These are phyloP conservation scores for Ara ararauna DNA, from an alignment of 2,797 vertebrate species.

Conservation along the genomic window DNA sequence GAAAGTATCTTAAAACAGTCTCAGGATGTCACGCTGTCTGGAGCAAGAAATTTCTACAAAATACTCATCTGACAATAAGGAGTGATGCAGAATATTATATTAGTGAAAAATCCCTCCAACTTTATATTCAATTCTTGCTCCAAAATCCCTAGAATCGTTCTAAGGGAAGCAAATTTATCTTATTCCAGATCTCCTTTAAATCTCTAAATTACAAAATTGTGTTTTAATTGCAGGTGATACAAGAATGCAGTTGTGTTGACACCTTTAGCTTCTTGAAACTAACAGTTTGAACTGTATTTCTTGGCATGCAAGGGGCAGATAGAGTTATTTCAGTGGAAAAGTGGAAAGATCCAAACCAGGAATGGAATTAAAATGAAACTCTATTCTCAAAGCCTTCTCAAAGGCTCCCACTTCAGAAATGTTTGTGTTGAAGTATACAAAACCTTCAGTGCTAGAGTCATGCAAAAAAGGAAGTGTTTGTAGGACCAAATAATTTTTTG, in stretches of 20 bases:
- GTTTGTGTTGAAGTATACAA: not conserved
- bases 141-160: not conserved
- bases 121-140: not conserved
- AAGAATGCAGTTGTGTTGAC: not conserved
- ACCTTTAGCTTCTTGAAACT: not conserved
- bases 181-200: not conserved
- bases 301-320: not conserved
- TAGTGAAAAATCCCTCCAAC: not conserved
- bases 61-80: not conserved
- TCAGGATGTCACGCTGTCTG: not conserved
- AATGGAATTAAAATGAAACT: not conserved
- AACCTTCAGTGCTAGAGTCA: not conserved
- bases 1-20: not conserved
- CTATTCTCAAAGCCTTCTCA: not conserved
- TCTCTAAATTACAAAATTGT: not conserved
- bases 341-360: not conserved
- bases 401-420: not conserved
- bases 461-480: not conserved
- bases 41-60: not conserved
- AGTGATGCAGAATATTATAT: not conserved
- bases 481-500: accelerated
- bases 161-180: not conserved
- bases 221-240: not conserved
- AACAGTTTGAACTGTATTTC: not conserved
- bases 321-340: not conserved